Conservation (phyloP, 2,113 vertebrate genomes). For the Silurus glanis region DNA sequence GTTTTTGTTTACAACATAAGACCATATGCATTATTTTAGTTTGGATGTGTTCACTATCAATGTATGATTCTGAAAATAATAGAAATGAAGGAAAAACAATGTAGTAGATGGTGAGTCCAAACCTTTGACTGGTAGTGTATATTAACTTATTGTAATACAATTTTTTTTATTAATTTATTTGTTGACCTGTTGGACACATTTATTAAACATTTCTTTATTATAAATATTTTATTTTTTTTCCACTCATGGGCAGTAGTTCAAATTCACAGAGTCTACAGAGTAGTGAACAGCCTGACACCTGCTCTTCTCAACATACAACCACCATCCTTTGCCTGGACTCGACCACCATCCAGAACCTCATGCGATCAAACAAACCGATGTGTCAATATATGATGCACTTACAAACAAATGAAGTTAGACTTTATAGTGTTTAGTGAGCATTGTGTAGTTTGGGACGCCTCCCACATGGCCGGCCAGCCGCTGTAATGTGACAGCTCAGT, state of each 20-base stretch:
- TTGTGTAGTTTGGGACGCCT: background rate
- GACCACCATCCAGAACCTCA: background rate
- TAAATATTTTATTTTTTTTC: background rate
- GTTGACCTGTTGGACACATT: background rate
- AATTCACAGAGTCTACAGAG: background rate
- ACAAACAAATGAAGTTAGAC: background rate
- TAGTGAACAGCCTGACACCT: background rate
- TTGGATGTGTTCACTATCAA: too few relatives aligned
- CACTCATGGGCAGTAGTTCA: background rate
- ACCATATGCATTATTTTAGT: too few relatives aligned
- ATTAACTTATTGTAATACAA: too few relatives aligned
- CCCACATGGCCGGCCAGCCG: background rate
- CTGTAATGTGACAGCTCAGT: conserved; percentile 57
- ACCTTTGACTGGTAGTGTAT: too few relatives aligned
- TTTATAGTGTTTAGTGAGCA: background rate
- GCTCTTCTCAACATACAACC: background rate
- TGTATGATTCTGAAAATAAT: too few relatives aligned
- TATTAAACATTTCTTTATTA: background rate
- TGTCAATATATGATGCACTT: background rate
- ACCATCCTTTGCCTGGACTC: background rate
- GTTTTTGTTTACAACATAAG: too few relatives aligned
- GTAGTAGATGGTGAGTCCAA: too few relatives aligned
- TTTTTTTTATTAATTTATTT: too few relatives aligned
- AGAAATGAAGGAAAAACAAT: too few relatives aligned
- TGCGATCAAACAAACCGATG: background rate